These are phyloP conservation scores for Gandaritis pyraliata DNA, from an alignment of 2,888 invertebrate genomes.

Conservation along the genomic window DNA sequence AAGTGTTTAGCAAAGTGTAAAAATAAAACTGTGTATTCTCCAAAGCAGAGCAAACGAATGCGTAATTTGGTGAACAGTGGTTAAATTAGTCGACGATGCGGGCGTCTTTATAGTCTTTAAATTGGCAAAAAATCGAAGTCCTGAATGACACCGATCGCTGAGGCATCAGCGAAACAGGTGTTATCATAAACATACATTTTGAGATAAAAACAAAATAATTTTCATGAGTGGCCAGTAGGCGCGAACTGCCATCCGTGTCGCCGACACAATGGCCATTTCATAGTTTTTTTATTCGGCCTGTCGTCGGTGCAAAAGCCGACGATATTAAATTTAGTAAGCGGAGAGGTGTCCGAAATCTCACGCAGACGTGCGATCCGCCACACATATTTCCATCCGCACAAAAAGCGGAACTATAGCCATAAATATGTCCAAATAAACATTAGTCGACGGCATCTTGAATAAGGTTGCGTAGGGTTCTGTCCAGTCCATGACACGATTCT, in stretches of 20 bases:
- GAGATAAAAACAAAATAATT: slow-evolving; percentile 84
- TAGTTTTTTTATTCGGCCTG: slow-evolving; percentile 76
- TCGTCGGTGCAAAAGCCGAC: slow-evolving; percentile 78
- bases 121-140: slow-evolving; percentile 82
- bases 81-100: slow-evolving; percentile 82
- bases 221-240: slow-evolving; percentile 83
- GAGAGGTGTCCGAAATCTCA: slow-evolving; percentile 85
- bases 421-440: slow-evolving; percentile 85
- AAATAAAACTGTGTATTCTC: slow-evolving; percentile 31
- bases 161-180: slow-evolving; percentile 84
- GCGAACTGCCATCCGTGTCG: slow-evolving; percentile 82
- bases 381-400: slow-evolving; percentile 84
- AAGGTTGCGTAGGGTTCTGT: slow-evolving; percentile 69
- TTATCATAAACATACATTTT: slow-evolving; percentile 85
- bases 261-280: slow-evolving; percentile 83
- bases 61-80: slow-evolving; percentile 81
- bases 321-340: slow-evolving; percentile 85
- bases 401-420: slow-evolving; percentile 85
- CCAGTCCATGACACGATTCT: slow-evolving; percentile 55
- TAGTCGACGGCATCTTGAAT: slow-evolving; percentile 74
- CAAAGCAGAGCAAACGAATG: slow-evolving; percentile 53
- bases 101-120: slow-evolving; percentile 82
- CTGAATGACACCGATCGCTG: slow-evolving; percentile 81
- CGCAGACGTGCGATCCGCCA: slow-evolving; percentile 85
- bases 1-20: slow-evolving; percentile 11